Conservation (phyloP, 2,797 vertebrate genomes). For the Eremophila alpestris region DNA sequence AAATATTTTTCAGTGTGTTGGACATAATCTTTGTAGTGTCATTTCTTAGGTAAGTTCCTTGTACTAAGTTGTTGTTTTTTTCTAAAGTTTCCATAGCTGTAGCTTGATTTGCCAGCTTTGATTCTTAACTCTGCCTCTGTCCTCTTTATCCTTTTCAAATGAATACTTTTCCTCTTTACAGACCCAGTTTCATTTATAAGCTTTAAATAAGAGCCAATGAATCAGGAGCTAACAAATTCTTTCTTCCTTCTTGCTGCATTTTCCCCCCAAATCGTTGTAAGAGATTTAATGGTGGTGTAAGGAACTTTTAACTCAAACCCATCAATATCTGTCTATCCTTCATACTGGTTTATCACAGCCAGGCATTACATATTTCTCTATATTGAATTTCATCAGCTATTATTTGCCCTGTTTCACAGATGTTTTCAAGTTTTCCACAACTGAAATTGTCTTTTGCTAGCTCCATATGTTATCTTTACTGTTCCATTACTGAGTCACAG, state of each 20-base stretch:
- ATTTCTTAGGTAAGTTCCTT: background rate
- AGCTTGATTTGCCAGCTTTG: conserved; percentile 4
- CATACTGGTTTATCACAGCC: background rate
- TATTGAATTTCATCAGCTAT: background rate
- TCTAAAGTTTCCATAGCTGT: background rate
- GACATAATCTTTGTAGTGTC: background rate
- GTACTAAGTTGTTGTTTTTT: background rate
- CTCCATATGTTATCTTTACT: background rate
- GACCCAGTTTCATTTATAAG: conserved; percentile 21
- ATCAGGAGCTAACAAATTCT: background rate
- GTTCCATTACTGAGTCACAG: background rate
- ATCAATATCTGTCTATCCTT: background rate
- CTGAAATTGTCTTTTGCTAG: background rate
- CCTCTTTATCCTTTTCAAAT: conserved; percentile 21
- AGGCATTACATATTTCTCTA: background rate
- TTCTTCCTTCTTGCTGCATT: background rate
- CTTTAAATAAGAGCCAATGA: background rate
- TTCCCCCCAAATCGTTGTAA: background rate
- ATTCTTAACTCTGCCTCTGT: conserved; percentile 15
- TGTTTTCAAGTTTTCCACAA: background rate
- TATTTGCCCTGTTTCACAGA: background rate
- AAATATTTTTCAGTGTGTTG: background rate
- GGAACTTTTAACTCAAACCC: background rate
- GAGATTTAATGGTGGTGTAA: background rate
- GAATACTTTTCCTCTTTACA: conserved; percentile 1